Conservation (phyloP, 1,140 invertebrate species). For the Drosophila nigromelanica region DNA sequence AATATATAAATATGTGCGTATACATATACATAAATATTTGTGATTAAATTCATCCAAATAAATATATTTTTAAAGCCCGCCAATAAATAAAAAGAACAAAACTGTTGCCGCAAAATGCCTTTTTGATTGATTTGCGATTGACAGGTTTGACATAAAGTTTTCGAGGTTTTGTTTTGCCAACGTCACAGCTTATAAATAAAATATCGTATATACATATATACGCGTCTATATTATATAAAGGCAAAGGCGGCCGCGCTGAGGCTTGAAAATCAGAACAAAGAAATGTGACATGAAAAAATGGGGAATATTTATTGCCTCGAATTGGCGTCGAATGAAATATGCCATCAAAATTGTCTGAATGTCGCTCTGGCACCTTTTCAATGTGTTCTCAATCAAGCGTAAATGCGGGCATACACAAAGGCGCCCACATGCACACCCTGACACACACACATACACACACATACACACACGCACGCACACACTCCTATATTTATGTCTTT, state of each 20-base stretch:
- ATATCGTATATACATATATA: conserved; percentile 44
- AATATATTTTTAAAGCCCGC: conserved; percentile 19
- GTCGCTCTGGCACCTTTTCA: conserved; percentile 67
- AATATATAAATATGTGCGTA: too few relatives aligned
- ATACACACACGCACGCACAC: too few relatives aligned
- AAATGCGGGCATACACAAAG: conserved; percentile 53
- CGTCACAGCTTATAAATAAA: conserved; percentile 70
- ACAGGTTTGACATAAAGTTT: conserved; percentile 67
- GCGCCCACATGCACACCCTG: conserved; percentile 7
- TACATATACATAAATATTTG: too few relatives aligned
- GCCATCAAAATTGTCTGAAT: conserved; percentile 76
- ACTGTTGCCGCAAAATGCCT: conserved; percentile 57
- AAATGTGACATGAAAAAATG: conserved; percentile 33
- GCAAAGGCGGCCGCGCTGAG: conserved; percentile 20
- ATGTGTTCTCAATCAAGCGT: conserved; percentile 72
- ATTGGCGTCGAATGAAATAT: conserved; percentile 76
- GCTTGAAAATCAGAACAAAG: conserved; percentile 39
- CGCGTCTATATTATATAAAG: conserved; percentile 1
- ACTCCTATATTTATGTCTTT: conserved; percentile 36
- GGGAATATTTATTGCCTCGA: conserved; percentile 69
- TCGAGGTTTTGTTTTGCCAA: conserved; percentile 40
- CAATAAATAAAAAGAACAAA: conserved; percentile 20
- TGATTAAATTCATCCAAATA: conserved; percentile 12
- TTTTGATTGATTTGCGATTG: conserved; percentile 76
- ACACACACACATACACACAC: not conserved